Conservation (phyloP, 1,140 invertebrate species). For the Coboldia fuscipes region DNA sequence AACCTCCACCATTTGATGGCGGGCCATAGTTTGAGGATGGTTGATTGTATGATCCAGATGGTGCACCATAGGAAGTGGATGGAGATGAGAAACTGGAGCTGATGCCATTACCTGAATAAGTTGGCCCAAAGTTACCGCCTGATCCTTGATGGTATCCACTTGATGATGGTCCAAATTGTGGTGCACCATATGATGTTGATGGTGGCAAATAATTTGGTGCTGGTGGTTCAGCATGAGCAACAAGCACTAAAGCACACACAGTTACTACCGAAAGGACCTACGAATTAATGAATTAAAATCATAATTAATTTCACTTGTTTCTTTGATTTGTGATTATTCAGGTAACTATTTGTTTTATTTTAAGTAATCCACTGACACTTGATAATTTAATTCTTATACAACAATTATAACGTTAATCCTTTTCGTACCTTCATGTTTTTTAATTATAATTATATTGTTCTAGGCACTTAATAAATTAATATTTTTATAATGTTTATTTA, state of each 20-base stretch:
- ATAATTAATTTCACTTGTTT: no score
- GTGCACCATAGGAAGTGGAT: constrained; percentile 15
- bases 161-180: constrained; percentile 22
- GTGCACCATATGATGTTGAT: constrained; percentile 9
- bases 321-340: no score
- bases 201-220: constrained; percentile 20
- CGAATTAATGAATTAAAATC: no score
- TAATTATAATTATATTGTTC: no score
- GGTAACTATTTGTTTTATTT: no score
- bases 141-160: constrained; percentile 1
- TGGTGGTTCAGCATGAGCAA: constrained; percentile 17
- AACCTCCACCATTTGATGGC: constrained; percentile 8
- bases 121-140: background rate
- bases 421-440: no score
- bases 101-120: background rate
- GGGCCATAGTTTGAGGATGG: constrained; percentile 4
- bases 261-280: no score
- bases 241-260: background rate
- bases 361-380: no score
- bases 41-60: constrained; percentile 19
- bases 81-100: constrained; percentile 10
- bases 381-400: no score
- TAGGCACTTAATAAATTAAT: no score
- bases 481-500: no score
- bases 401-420: no score